A percentile compares a stretch with the other conserved stretches of the same genome.
Conservation (phyloP, 1,140 invertebrate genomes). For the Psilanteris sp. region DNA sequence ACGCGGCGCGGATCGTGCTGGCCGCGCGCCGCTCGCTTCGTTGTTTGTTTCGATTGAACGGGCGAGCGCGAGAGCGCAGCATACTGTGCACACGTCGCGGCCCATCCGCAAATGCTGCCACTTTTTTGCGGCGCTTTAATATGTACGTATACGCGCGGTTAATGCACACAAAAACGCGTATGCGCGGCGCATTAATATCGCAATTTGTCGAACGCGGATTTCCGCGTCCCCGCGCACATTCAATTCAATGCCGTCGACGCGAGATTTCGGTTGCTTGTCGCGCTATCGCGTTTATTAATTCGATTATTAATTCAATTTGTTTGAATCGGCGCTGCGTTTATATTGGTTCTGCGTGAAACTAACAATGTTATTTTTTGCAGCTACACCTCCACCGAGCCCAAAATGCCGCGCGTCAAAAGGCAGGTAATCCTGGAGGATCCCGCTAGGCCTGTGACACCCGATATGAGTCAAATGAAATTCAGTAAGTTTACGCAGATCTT, state of each 20-base stretch:
- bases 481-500: slow-evolving; percentile 67
- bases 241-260: no score
- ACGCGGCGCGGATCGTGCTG: not conserved
- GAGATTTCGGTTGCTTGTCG: no score
- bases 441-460: slow-evolving; percentile 77
- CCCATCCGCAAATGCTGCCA: slow-evolving; percentile 24
- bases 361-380: slow-evolving; percentile 60
- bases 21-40: not conserved
- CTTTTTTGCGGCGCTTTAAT: slow-evolving; percentile 45
- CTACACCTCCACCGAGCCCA: slow-evolving; percentile 51
- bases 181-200: no score
- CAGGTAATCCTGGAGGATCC: slow-evolving; percentile 79
- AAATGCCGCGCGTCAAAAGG: slow-evolving; percentile 78
- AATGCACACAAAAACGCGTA: slow-evolving; percentile 12
- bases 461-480: slow-evolving; percentile 77
- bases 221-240: no score
- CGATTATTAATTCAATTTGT: no score
- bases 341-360: slow-evolving; percentile 15
- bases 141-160: slow-evolving; percentile 16
- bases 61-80: slow-evolving; percentile 8
- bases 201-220: no score
- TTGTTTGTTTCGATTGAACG: slow-evolving; percentile 1
- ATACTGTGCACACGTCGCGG: slow-evolving; percentile 18
- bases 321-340: no score
- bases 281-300: no score